Evolutionary conservation across 30 jellyfish, hydroid and myxozoan species (phyloP).

Genomic region (Rhopilema esculentum): DNA sequence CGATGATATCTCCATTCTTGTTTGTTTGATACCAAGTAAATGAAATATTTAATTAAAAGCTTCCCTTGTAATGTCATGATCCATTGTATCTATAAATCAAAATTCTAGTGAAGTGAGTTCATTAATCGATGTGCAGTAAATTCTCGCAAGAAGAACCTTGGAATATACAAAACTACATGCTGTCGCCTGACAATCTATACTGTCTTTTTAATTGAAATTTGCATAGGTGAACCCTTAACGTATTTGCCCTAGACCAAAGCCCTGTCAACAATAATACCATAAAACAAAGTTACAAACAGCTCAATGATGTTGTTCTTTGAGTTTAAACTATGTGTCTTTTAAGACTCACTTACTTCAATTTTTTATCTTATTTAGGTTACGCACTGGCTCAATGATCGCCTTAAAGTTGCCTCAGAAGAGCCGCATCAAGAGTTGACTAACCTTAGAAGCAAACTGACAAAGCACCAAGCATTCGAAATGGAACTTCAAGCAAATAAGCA

Average conservation of each 20-base stretch:
- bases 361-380: slow-evolving; percentile 57
- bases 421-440: slow-evolving; percentile 88
- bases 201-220: neutral
- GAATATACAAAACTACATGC: too few species aligned
- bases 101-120: too few species aligned
- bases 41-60: neutral
- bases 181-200: neutral
- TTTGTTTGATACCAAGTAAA: neutral
- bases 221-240: too few species aligned
- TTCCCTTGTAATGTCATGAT: too few species aligned
- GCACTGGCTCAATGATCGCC: slow-evolving; percentile 96
- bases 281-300: too few species aligned
- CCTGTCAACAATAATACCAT: too few species aligned
- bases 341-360: neutral
- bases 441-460: slow-evolving; percentile 88
- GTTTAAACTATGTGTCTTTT: neutral
- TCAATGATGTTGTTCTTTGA: neutral
- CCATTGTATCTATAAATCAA: too few species aligned
- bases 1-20: too few species aligned
- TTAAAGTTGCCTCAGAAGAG: slow-evolving; percentile 95
- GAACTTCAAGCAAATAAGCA: slow-evolving; percentile 92
- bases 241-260: too few species aligned
- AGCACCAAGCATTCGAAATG: slow-evolving; percentile 96
- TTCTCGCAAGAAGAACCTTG: too few species aligned
- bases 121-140: too few species aligned